Base-by-base conservation (phyloP, 2,113 vertebrate species). In the Drymodes brunneopygia region DNA sequence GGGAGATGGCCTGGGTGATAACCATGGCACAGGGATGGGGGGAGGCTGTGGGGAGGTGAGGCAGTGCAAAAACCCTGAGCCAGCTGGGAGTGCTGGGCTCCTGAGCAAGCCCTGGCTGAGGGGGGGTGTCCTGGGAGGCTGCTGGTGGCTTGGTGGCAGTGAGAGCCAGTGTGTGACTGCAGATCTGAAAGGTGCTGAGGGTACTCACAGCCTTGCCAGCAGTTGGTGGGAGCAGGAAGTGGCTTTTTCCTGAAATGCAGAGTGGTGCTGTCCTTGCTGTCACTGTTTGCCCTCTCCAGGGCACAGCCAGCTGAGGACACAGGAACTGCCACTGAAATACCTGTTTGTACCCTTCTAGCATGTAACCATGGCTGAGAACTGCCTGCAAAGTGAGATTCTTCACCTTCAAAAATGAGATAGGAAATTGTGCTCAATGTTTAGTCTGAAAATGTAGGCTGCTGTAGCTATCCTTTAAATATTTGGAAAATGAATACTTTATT, bases 21-120 rank as follows among this genome's bases (percentile, higher is more conserved):
- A 31, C 27, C 2, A 1, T 2, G 2, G 48, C 4, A 1, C 16
- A 13, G 72, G 80, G 79, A 12, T 35, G 44, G 0, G 0, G 11
- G 56, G 31, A 64, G 69, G 57, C 73, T 57, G 3, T 0, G 2
- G 10, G 61, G 6, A 50, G 81, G 58, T 28, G 42, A 77, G 74
- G 44, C 1, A 0, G 2, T 28, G 42, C 57, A 16, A 7, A 58
- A 75, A 36, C 1, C 22, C 86, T 65, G 91, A 35, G 12, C 88
- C 58, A 15, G 25, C 18, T 85, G 87, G 70, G 28, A 47, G 2
- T 0, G 0, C 53, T 7, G 36, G 13, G 60, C 48, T 67, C n/a
- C 65, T 47, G 38, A 21, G 40, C 18, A 5, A 80, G 42, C 31
- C 40, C 18, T 8, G 54, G 6, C 4, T 21, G 13, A 28, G 48